Conservation (phyloP, 2,797 vertebrate genomes). For the Dicrostonyx torquatus region DNA sequence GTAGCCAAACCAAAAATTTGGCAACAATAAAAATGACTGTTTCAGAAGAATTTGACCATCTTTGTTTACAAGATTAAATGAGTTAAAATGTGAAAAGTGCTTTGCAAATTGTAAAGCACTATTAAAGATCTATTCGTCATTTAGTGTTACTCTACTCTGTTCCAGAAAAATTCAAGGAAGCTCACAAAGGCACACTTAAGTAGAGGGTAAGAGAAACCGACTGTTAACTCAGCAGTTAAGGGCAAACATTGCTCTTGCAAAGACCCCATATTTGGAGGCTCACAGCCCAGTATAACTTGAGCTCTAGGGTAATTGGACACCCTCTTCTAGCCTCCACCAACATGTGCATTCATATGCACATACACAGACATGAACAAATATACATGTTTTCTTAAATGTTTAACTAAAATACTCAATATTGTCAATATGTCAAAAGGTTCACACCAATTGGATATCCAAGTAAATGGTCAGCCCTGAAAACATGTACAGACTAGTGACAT, state of each 20-base stretch:
- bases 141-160: background rate
- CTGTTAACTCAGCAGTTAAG: background rate
- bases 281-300: background rate
- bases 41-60: conserved; percentile 31
- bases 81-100: conserved; percentile 48
- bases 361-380: background rate
- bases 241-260: background rate
- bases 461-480: background rate
- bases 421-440: background rate
- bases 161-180: conserved; percentile 24
- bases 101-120: conserved; percentile 39
- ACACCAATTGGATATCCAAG: too few relatives aligned
- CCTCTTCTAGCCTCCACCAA: background rate
- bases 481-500: background rate
- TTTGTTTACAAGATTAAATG: conserved; percentile 48
- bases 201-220: background rate
- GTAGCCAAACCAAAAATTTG: background rate
- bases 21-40: conserved; percentile 21
- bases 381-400: background rate
- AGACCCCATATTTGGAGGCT: background rate
- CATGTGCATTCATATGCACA: background rate
- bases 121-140: conserved; percentile 45
- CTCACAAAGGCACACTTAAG: conserved; percentile 20
- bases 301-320: background rate
- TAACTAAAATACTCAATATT: background rate